phyloP scores from a whole-genome alignment of 64 coral and sea anemone species.

The Pachyseris speciosa region DNA sequence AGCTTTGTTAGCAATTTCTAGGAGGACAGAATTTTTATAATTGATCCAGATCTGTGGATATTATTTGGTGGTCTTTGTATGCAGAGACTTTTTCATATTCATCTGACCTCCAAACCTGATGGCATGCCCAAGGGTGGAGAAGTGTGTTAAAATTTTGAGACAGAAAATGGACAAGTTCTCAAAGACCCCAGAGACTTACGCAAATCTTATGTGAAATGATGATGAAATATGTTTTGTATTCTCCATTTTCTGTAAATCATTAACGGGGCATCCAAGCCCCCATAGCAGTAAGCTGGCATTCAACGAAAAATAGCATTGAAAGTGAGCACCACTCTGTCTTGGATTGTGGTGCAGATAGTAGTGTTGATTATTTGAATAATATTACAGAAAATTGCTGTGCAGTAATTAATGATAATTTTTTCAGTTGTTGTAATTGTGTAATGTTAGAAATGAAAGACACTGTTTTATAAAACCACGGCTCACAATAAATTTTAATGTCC shows the following conservation, averaged over 20 bases:
- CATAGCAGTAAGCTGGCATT: background rate
- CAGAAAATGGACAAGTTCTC: background rate
- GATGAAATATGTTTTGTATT: conserved; percentile 25
- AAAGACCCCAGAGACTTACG: background rate
- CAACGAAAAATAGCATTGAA: too few species aligned
- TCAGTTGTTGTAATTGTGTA: conserved; percentile 7
- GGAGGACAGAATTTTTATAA: conserved; percentile 24
- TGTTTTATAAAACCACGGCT: background rate
- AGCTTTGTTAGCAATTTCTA: conserved; percentile 14
- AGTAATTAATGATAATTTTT: conserved; percentile 1
- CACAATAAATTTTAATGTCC: conserved; percentile 32
- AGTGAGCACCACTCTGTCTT: too few species aligned
- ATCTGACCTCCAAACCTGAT: background rate
- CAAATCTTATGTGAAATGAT: background rate
- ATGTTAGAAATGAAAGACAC: conserved; percentile 37
- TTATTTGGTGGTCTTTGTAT: background rate
- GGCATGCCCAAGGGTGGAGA: background rate
- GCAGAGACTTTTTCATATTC: background rate
- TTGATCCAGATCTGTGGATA: background rate
- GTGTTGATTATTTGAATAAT: conserved; percentile 10
- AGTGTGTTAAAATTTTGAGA: background rate
- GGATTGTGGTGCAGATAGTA: background rate
- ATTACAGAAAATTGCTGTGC: background rate
- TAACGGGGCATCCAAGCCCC: background rate
- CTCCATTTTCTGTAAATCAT: background rate